Evolutionary conservation across 2,888 invertebrate species (phyloP), one percentile per base, ranked within the genome.

Genomic region (Hymenopus coronatus): DNA sequence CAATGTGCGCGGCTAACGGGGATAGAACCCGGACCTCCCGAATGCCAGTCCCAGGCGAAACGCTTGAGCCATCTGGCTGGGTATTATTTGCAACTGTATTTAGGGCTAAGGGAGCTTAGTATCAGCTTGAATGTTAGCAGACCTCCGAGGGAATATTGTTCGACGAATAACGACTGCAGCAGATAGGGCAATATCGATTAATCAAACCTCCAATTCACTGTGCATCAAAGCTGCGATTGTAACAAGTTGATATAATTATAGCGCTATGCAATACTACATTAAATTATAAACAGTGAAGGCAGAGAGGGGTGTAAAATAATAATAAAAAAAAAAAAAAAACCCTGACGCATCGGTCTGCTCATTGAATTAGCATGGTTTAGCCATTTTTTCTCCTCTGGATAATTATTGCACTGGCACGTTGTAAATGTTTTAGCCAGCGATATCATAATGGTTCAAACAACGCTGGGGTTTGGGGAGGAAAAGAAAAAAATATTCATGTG

Each of bases 231-330:
- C 54, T 20, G 54, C 20, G 54, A 70, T 70, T 70, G 54, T 70
- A 70, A 70, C 54, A 70, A 70, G 54, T 70, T 70, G 54, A 70
- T 70, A 70, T 70, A 70, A 70, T 70, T 70, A 70, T 70, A 70
- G 20, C 54, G 83, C 20, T 83, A 83, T 40, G 85, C 40, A 27
- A 85, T 28, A 27, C 85, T 15, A 28, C 83, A 83, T 28, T 83
- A 30, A 83, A 81, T 82, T 87, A 30, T 28, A 81, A 87, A 87
- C 81, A 87, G 82, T 70, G 87, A 87, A 28, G 87, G 30, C 70
- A 28, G 83, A 30, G 30, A 27, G 83, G 28, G 25, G 30, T n/a
- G 87, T 87, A 87, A 87, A 8, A 87, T 46, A 70, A 28, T 70
- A 70, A 87, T 70, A 87, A 54, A 40, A 0, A 4, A 28, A 0